Evolutionary conservation across 2,797 vertebrate genomes (phyloP).

Genomic region (Meda fulgida): DNA sequence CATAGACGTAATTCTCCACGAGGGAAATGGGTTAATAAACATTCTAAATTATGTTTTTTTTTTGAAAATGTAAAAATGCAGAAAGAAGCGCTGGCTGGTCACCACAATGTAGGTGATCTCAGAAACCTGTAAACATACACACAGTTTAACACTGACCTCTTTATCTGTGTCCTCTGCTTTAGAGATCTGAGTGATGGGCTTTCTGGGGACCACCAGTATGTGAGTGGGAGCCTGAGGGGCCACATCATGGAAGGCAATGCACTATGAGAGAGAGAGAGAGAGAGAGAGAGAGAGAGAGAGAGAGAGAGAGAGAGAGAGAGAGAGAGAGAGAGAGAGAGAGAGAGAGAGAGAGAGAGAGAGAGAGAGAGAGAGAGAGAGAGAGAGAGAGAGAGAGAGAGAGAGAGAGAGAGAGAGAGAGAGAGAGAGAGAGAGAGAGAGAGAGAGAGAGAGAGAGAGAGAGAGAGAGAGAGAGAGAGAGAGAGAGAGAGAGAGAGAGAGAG

Average conservation of each 20-base stretch:
- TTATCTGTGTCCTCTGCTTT: conserved; percentile 87
- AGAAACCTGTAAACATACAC: not conserved
- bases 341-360: not conserved
- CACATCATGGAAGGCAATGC: conserved; percentile 93
- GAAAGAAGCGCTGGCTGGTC: no score
- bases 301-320: not conserved
- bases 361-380: not conserved
- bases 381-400: not conserved
- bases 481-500: not conserved
- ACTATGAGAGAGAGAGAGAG: conserved; percentile 64
- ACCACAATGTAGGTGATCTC: no score
- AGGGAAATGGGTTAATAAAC: no score
- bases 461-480: not conserved
- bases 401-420: not conserved
- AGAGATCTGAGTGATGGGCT: conserved; percentile 87
- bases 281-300: not conserved
- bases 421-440: not conserved
- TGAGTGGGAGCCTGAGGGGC: conserved; percentile 94
- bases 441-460: not conserved
- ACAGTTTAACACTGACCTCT: conserved; percentile 80
- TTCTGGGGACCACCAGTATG: conserved; percentile 94
- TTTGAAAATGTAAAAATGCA: no score
- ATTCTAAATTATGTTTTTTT: no score
- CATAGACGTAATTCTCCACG: no score
- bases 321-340: no score